Percentiles rank a stretch among this genome's conserved stretches.
Evolutionary conservation across 2,888 invertebrate genomes (phyloP).

Genomic region (Dioctria linearis): DNA sequence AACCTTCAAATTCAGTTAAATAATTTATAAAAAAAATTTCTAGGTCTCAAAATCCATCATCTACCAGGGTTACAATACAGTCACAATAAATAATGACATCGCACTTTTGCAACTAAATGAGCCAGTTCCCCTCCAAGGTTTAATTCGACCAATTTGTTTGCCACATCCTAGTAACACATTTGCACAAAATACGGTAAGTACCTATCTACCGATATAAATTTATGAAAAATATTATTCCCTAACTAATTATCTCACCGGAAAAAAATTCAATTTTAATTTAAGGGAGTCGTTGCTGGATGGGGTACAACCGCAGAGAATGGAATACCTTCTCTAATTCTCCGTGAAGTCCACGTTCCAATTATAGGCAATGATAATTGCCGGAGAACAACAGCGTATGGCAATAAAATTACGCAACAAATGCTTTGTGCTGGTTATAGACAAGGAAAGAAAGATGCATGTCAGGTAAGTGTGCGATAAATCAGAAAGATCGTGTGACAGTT

Average conservation of each 20-base stretch:
- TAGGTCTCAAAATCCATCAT: constrained; percentile 21
- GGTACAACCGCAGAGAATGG: constrained; percentile 65
- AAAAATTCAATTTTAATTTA: not conserved
- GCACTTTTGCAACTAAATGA: constrained; percentile 64
- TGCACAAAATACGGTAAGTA: constrained; percentile 15
- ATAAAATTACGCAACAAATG: constrained; percentile 68
- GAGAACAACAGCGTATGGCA: constrained; percentile 64
- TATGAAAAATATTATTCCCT: not conserved
- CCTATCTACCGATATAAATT: not conserved
- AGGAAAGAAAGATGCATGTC: constrained; percentile 69
- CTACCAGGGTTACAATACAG: constrained; percentile 62
- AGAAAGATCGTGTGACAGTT: too few relatives aligned
- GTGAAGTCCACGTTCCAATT: constrained; percentile 67
- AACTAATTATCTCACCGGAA: not conserved
- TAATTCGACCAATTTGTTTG: constrained; percentile 66
- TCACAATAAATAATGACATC: constrained; percentile 66
- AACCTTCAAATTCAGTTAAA: too few relatives aligned
- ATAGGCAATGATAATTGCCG: constrained; percentile 67
- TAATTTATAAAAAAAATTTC: not conserved
- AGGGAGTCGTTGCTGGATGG: constrained; percentile 69
- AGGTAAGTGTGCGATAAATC: constrained; percentile 61
- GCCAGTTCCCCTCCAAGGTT: constrained; percentile 64
- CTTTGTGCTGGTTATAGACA: constrained; percentile 66
- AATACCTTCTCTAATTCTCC: constrained; percentile 63
- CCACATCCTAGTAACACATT: constrained; percentile 59